Percentiles rank a stretch among this genome's conserved stretches.
Conservation (phyloP, 23 tunicate species). For the Corella eumyota region DNA sequence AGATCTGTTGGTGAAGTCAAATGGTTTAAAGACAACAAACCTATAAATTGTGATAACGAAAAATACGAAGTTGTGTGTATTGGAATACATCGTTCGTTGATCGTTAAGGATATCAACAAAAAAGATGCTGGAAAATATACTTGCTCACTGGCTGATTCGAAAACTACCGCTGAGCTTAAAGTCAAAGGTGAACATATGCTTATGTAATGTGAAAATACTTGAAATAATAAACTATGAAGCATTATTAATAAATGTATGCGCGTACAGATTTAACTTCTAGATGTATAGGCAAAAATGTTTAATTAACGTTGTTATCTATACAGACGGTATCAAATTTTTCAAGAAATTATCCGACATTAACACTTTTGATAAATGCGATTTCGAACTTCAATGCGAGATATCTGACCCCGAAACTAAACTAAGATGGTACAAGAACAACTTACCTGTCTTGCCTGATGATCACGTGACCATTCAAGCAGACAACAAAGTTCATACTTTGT, state of each 20-base stretch:
- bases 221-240: too few species aligned
- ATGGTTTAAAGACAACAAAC: slow-evolving; percentile 68
- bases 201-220: too few species aligned
- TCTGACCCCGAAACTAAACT: slow-evolving; percentile 58
- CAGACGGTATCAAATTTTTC: slow-evolving; percentile 63
- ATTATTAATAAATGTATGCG: too few species aligned
- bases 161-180: slow-evolving; percentile 44
- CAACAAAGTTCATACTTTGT: slow-evolving; percentile 26
- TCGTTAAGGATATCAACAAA: slow-evolving; percentile 50
- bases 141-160: slow-evolving; percentile 38
- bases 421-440: slow-evolving; percentile 65
- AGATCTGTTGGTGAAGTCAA: slow-evolving; percentile 64
- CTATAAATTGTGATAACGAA: slow-evolving; percentile 22
- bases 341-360: slow-evolving; percentile 23
- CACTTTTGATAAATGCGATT: slow-evolving; percentile 43
- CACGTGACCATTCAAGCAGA: slow-evolving; percentile 22
- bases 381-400: slow-evolving; percentile 32
- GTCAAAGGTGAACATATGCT: slow-evolving; percentile 46
- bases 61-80: slow-evolving; percentile 60
- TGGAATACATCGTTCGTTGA: slow-evolving; percentile 49
- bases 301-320: not conserved
- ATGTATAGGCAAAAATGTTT: not conserved
- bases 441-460: slow-evolving; percentile 30
- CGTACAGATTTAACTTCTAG: not conserved
- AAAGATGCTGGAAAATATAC: slow-evolving; percentile 73